phyloP scores from a whole-genome alignment of 2,888 invertebrate species.

The Slavum lentiscoides region DNA sequence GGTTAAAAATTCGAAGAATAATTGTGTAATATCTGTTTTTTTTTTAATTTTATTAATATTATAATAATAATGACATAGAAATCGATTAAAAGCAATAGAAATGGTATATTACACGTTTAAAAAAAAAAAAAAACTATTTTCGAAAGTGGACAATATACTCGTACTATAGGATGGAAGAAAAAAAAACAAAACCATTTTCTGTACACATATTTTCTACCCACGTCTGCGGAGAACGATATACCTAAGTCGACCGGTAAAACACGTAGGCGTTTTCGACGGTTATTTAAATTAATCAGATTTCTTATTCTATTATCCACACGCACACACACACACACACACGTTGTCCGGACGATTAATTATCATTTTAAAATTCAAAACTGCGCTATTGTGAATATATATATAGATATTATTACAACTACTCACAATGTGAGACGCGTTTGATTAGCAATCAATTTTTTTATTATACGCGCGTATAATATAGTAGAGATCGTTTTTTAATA shows the following conservation, averaged over 20 bases:
- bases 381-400: background rate
- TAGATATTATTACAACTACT: background rate
- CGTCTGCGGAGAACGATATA: background rate
- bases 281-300: slow-evolving; percentile 13
- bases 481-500: too few relatives aligned
- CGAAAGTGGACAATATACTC: background rate
- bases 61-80: too few relatives aligned
- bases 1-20: too few relatives aligned
- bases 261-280: background rate
- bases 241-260: background rate
- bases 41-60: too few relatives aligned
- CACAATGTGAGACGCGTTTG: background rate
- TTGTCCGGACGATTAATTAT: background rate
- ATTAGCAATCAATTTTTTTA: background rate
- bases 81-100: too few relatives aligned
- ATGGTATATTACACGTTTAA: too few relatives aligned
- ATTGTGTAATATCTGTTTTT: too few relatives aligned
- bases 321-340: background rate
- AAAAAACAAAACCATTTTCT: background rate
- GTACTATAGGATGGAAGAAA: too few relatives aligned
- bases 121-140: too few relatives aligned
- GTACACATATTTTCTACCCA: slow-evolving; percentile 8
- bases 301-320: background rate
- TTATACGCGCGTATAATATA: background rate
- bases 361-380: background rate